These are phyloP conservation scores for Ectemnius continuus DNA, from an alignment of 2,888 invertebrate species.

Conservation along the genomic window DNA sequence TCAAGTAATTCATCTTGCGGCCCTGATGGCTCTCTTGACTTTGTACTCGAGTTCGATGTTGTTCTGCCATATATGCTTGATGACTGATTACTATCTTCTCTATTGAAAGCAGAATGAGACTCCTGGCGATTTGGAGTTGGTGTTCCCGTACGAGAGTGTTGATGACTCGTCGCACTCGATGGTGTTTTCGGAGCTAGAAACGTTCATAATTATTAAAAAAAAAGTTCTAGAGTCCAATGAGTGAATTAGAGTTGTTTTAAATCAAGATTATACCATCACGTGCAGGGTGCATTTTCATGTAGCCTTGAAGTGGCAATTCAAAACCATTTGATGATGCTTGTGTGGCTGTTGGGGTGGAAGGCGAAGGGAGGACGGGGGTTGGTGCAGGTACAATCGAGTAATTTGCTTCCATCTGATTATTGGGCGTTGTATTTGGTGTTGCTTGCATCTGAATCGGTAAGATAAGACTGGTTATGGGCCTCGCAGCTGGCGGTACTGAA, in stretches of 20 bases:
- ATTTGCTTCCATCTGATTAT: conserved; percentile 64
- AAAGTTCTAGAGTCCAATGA: not conserved
- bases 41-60: conserved; percentile 58
- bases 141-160: conserved; percentile 46
- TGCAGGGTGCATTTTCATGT: conserved; percentile 79
- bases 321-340: conserved; percentile 57
- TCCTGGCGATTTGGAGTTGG: conserved; percentile 47
- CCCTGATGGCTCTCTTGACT: conserved; percentile 68
- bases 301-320: conserved; percentile 74
- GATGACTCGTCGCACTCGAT: conserved; percentile 25
- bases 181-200: conserved; percentile 43
- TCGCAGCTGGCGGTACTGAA: conserved; percentile 79
- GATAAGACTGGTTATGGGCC: conserved; percentile 69
- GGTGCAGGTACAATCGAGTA: conserved; percentile 70
- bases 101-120: conserved; percentile 4
- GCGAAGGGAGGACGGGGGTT: conserved; percentile 59
- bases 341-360: conserved; percentile 46
- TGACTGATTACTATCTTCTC: conserved; percentile 47
- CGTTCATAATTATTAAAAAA: not conserved
- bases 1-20: conserved; percentile 89
- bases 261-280: conserved; percentile 63
- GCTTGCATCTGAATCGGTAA: conserved; percentile 61
- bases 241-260: not conserved
- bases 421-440: conserved; percentile 48
- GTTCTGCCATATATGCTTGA: conserved; percentile 50